These are phyloP conservation scores for Sinella curviseta DNA, from an alignment of 1,140 invertebrate species.

Conservation along the genomic window DNA sequence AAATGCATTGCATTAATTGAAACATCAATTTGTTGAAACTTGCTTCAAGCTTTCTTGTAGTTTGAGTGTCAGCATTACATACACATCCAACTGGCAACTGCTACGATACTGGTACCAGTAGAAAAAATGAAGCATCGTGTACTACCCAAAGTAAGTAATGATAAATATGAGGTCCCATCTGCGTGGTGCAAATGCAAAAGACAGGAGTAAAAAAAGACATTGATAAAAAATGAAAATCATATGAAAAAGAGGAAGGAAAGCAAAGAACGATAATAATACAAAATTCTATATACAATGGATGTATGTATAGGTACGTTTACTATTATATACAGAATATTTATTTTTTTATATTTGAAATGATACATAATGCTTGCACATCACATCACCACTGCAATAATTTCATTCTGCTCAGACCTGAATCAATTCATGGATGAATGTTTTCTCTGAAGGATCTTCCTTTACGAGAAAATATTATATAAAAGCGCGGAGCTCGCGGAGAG, in stretches of 20 bases:
- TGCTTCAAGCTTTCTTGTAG: not conserved
- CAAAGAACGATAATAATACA: not conserved
- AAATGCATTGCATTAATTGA: not conserved
- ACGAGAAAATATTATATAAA: not conserved
- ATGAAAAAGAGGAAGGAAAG: not conserved
- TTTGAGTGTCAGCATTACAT: not conserved
- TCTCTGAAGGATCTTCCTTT: slow-evolving; percentile 17
- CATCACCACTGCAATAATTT: slow-evolving; percentile 40
- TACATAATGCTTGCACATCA: not conserved
- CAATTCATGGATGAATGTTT: slow-evolving; percentile 35
- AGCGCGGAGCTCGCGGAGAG: not conserved
- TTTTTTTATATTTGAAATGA: not conserved
- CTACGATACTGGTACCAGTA: not conserved
- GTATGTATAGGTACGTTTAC: not conserved
- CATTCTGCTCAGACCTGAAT: slow-evolving; percentile 45
- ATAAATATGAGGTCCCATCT: not conserved
- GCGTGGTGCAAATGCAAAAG: not conserved
- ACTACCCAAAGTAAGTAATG: not conserved
- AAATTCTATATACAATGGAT: not conserved
- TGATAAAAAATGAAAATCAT: not conserved
- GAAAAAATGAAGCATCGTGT: not conserved
- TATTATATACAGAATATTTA: not conserved
- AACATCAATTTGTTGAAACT: not conserved
- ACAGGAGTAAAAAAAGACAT: not conserved
- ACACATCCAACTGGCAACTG: not conserved